Evolutionary conservation across 23 tunicate species (phyloP), one percentile per base, ranked within the genome.

Genomic region (Styela plicata): DNA sequence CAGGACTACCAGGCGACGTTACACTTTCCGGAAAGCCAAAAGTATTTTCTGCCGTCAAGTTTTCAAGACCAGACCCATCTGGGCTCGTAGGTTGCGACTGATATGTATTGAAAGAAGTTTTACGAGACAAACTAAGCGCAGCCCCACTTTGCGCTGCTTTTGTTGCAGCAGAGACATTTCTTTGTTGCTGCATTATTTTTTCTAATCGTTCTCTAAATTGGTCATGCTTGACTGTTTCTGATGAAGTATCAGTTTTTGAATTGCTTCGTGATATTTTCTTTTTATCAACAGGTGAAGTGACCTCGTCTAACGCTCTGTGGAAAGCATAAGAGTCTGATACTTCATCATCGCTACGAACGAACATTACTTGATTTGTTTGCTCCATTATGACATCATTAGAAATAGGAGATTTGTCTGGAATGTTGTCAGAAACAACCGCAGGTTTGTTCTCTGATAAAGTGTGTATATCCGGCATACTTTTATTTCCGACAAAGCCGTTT

Each of bases 181-280:
- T 67, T 52, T 88, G 81, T 76, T 76, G 89, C 35, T 84, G 84
- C 94, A 88, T 88, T 80, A 88, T 93, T 62, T 88, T 88, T 65
- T 93, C 98, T 36, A 93, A 70, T 66, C 81, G 84, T 23, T 93
- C 98, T 0, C 98, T 83, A 36, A 93, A 88, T 64, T 88, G 90
- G 24, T 79, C 88, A 35, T 92, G 91, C 62, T 87, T 92, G 3
- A 85, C 90, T 29, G 91, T 82, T 31, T 90, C 91, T 22, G 79
- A 79, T 24, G 91, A 82, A 53, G 84, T 91, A 2, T 90, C 89
- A 64, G 85, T 85, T 63, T 90, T 90, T 30, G 91, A 87, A 52
- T 83, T 84, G 25, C 79, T 37, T 37, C 69, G 74, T 7, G 81
- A 33, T 52, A 52, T n/a, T 44, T 52, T 52, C 24, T 53, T 52